These are phyloP conservation scores for Watsonalla cultraria DNA, from an alignment of 2,888 invertebrate genomes.

Conservation along the genomic window DNA sequence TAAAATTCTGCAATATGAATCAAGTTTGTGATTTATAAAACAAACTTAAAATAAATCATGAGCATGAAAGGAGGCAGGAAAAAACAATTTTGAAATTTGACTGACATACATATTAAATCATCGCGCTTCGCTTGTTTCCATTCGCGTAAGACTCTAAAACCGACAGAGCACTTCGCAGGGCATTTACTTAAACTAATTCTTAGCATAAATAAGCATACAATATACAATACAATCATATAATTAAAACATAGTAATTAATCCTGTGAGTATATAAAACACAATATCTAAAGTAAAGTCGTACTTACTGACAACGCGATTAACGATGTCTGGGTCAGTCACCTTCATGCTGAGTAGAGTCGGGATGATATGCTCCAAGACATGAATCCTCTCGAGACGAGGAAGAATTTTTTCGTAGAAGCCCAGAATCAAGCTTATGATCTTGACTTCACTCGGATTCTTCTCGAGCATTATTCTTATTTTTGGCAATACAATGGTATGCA, in stretches of 20 bases:
- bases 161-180: slow-evolving; percentile 5
- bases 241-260: not conserved
- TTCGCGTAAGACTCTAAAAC: slow-evolving; percentile 4
- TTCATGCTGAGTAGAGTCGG: slow-evolving; percentile 92
- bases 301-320: slow-evolving; percentile 95
- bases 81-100: too few species aligned
- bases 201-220: slow-evolving; percentile 2
- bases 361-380: slow-evolving; percentile 93
- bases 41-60: not conserved
- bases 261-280: not conserved
- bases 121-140: not conserved
- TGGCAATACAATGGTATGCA: slow-evolving; percentile 88
- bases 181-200: slow-evolving; percentile 5
- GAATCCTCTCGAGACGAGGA: slow-evolving; percentile 89
- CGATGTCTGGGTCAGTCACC: slow-evolving; percentile 92
- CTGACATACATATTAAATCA: not conserved
- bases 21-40: slow-evolving; percentile 7
- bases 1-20: slow-evolving; percentile 87
- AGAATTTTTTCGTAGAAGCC: slow-evolving; percentile 89
- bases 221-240: not conserved
- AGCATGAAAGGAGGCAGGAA: too few species aligned
- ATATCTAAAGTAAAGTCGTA: slow-evolving; percentile 41
- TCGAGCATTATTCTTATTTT: slow-evolving; percentile 90
- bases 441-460: slow-evolving; percentile 87
- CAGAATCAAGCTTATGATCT: slow-evolving; percentile 88